These are phyloP conservation scores for Falco novaeseelandiae DNA, from an alignment of 2,797 vertebrate species.

Conservation along the genomic window DNA sequence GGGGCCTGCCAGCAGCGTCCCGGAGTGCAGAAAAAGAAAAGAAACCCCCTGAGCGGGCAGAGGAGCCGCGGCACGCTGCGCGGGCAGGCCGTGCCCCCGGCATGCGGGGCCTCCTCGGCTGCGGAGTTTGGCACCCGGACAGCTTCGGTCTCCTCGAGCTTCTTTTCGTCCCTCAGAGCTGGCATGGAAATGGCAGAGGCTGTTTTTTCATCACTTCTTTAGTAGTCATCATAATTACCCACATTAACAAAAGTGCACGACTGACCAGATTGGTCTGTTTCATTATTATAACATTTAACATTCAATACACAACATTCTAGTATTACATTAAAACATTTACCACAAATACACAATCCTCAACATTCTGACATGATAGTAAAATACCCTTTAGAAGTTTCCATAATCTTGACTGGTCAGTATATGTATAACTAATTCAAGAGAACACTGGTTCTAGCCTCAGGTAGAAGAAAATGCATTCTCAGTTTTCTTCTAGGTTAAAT, in stretches of 20 bases:
- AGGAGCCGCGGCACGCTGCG: not conserved
- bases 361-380: not conserved
- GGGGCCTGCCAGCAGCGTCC: not conserved
- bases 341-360: not conserved
- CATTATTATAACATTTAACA: not conserved
- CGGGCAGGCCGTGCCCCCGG: fast-evolving
- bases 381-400: not conserved
- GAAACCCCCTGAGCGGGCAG: not conserved
- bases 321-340: not conserved
- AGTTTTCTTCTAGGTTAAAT: not conserved
- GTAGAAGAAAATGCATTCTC: not conserved
- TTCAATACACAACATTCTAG: not conserved
- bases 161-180: too few species aligned
- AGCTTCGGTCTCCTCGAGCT: not conserved
- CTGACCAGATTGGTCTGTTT: not conserved
- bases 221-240: fast-evolving
- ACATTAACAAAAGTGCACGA: not conserved
- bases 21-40: too few species aligned
- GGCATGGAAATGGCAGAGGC: not conserved
- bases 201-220: not conserved
- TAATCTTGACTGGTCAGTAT: not conserved
- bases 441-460: not conserved
- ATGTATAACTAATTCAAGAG: not conserved
- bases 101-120: fast-evolving
- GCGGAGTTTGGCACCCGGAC: too few species aligned